Evolutionary conservation across 2,797 vertebrate genomes (phyloP), one percentile per base, ranked within the genome.

Genomic region (Mus caroli): DNA sequence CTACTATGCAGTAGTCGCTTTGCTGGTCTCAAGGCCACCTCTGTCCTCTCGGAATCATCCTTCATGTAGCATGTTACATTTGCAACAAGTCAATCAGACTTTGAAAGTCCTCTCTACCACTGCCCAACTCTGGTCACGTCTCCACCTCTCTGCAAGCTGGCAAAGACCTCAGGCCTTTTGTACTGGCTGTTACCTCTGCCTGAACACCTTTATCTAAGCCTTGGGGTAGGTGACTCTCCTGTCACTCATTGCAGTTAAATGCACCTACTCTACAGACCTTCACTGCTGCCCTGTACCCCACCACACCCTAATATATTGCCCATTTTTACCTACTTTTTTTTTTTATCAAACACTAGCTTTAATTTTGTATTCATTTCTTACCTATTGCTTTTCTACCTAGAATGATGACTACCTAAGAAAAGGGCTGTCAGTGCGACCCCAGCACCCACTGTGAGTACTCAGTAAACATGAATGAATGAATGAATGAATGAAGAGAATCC

Each of bases 221-320:
- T 73, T 10, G 6, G 24, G 22, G 50, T 15, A 37, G 3, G 60
- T 94, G 40, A 86, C 88, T 50, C 20, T 69, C 58, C 34, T 17
- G 31, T n/a, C 62, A 69, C 31, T 67, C 60, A 50, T 15, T n/a
- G 79, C 26, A 52, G 15, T 86, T 80, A 54, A 9, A 40, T 24
- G 64, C 58, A 83, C n/a, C 62, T 93, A 54, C 84, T 90, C 28
- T 40, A 87, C 40, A 94, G 54, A 78, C 28, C 67, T 91, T 88
- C 73, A 37, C 31, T 7, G 17, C 37, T 31, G 62, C n/a, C 58
- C n/a, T 50, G 22, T 12, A 9, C 6, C 31, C 20, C 8, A 31
- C 73, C 62, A 83, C 69, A 62, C 75, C 80, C 75, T 69, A 24
- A 84, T 71, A 46, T 79, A 80, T 34, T 43, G 22, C 58, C n/a